phyloP scores from a whole-genome alignment of 2,797 vertebrate species.

The Emys orbicularis region DNA sequence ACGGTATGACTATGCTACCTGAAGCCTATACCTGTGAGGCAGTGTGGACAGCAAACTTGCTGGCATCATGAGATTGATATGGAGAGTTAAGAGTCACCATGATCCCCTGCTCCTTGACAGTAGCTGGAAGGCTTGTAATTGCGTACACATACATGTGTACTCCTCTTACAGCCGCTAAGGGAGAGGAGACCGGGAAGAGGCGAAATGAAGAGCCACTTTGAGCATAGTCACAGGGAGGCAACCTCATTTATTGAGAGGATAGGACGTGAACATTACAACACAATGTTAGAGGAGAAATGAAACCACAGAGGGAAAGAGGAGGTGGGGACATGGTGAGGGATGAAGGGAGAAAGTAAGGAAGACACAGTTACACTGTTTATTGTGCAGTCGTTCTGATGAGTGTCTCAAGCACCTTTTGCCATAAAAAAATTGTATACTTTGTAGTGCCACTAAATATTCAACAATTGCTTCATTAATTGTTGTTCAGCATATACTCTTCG shows the following conservation, averaged over 20 bases:
- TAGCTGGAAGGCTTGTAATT: no score
- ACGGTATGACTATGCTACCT: background rate
- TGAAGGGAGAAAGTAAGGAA: background rate
- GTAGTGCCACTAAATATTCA: background rate
- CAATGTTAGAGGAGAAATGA: background rate
- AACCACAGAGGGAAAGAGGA: background rate
- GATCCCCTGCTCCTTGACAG: background rate
- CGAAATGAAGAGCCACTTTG: background rate
- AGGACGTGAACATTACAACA: background rate
- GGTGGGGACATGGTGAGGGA: background rate
- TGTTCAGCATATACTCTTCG: background rate
- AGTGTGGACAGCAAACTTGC: background rate
- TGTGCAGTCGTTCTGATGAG: background rate
- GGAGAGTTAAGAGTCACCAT: background rate
- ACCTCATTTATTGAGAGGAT: background rate
- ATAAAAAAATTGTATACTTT: background rate
- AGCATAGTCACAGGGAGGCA: background rate
- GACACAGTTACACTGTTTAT: background rate
- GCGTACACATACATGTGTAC: no score
- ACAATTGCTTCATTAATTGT: background rate
- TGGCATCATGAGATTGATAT: background rate
- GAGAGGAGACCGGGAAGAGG: background rate
- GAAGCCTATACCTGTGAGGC: background rate
- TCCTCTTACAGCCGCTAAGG: background rate
- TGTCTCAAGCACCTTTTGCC: background rate